Percentiles rank a stretch among this genome's conserved stretches.
phyloP scores from a whole-genome alignment of 2,888 invertebrate species.

The Alsophila aescularia region DNA sequence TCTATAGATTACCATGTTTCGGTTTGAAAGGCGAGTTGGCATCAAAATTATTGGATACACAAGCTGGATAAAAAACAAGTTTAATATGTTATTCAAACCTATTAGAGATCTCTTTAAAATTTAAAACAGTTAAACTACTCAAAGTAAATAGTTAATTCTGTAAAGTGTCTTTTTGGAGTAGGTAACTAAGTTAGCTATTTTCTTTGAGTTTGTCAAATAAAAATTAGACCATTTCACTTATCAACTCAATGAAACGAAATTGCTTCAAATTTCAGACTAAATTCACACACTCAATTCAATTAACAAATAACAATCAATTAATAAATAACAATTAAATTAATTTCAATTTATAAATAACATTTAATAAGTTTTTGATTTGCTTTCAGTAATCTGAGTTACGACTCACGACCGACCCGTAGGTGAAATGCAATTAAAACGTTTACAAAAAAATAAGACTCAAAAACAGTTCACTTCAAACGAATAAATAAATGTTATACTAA shows the following conservation, averaged over 20 bases:
- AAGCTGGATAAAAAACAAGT: too few species aligned
- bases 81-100: not conserved
- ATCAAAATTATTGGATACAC: too few species aligned
- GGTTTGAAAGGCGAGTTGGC: too few species aligned
- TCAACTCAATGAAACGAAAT: conserved; percentile 11
- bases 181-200: conserved; percentile 20
- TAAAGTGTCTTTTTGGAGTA: conserved; percentile 8
- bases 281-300: not conserved
- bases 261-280: not conserved
- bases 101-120: not conserved
- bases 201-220: conserved; percentile 23
- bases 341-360: not conserved
- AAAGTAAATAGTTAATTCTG: not conserved
- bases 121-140: not conserved
- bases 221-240: conserved; percentile 18
- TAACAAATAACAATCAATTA: too few species aligned
- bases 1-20: too few species aligned
- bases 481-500: conserved; percentile 22
- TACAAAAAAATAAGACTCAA: not conserved
- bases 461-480: conserved; percentile 10
- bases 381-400: not conserved
- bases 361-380: not conserved
- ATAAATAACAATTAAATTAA: too few species aligned
- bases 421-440: not conserved
- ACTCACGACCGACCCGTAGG: not conserved